Base-by-base conservation (phyloP, 2,888 invertebrate genomes). In the Drosophila anomalata region DNA sequence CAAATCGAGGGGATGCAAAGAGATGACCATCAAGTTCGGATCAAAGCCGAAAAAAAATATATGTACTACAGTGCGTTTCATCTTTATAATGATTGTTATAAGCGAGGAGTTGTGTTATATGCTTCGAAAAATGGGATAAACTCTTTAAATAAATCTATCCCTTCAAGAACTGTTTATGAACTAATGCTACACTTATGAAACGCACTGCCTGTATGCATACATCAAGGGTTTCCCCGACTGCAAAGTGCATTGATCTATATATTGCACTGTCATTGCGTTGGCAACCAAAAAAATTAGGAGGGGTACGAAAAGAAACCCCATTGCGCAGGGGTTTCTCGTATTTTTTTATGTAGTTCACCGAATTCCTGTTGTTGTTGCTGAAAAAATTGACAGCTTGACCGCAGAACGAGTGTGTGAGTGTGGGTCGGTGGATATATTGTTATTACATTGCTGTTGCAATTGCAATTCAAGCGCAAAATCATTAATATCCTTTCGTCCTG, bases 381-480 rank as follows among this genome's bases (percentile, higher is more conserved):
- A 62, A 84, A 83, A 78, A 79, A 84, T 87, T 88, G 89, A 87
- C 89, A 88, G 88, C 85, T 89, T 89, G 90, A 89, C 89, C 90
- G 80, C 90, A 87, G 88, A 71, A 68, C 54, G 70, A 63, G 60
- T 62, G 44, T 66, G 80, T 62, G 36, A 33, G 33, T 47, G 58
- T 61, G 56, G 69, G 47, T 53, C 62, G 76, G 75, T 75, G 76
- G 71, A 75, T 81, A 81, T 80, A 79, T 76, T 87, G 86, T 83
- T 87, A 83, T 85, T 86, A 77, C 82, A 67, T 68, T 80, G 78
- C 77, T 78, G 75, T 76, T 82, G 84, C 85, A 87, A 86, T 89
- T 89, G 84, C 86, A 88, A 88, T 85, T 89, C 82, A 89, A 87
- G 90, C 90, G 89, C 86, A 88, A 90, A 90, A 90, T 90, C 89